A percentile compares a stretch with the other conserved stretches of the same genome.
Conservation (phyloP, 2,888 invertebrate genomes). For the Oligia latruncula region DNA sequence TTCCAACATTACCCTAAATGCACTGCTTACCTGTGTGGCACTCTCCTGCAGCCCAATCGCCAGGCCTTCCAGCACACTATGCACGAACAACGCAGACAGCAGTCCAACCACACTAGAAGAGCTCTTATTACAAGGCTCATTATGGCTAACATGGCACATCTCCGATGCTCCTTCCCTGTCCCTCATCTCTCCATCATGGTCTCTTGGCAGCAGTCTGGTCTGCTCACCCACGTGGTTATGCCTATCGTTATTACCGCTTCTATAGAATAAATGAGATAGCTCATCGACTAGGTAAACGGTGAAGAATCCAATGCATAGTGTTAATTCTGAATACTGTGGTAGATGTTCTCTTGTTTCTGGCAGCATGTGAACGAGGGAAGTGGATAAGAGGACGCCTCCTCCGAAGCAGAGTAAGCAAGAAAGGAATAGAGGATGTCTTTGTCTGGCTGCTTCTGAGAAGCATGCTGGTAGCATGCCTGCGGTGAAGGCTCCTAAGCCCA, state of each 20-base stretch:
- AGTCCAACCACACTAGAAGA: constrained; percentile 92
- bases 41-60: constrained; percentile 94
- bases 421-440: constrained; percentile 91
- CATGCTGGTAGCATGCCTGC: constrained; percentile 93
- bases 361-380: constrained; percentile 94
- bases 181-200: constrained; percentile 78
- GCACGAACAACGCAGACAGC: constrained; percentile 93
- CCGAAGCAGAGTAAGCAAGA: constrained; percentile 94
- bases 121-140: constrained; percentile 91
- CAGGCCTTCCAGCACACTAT: constrained; percentile 94
- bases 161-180: constrained; percentile 80
- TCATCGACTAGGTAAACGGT: constrained; percentile 93
- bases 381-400: constrained; percentile 94
- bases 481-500: constrained; percentile 93
- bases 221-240: constrained; percentile 77
- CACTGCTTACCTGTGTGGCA: constrained; percentile 89
- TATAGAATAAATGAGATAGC: constrained; percentile 92
- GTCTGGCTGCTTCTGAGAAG: constrained; percentile 90
- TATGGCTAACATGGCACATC: constrained; percentile 92
- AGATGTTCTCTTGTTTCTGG: constrained; percentile 93
- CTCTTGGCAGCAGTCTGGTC: constrained; percentile 72
- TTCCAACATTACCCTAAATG: background rate
- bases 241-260: constrained; percentile 58
- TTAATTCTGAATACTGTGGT: constrained; percentile 91
- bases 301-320: constrained; percentile 93